phyloP scores from a whole-genome alignment of 2,797 vertebrate species.

The Squalus acanthias region DNA sequence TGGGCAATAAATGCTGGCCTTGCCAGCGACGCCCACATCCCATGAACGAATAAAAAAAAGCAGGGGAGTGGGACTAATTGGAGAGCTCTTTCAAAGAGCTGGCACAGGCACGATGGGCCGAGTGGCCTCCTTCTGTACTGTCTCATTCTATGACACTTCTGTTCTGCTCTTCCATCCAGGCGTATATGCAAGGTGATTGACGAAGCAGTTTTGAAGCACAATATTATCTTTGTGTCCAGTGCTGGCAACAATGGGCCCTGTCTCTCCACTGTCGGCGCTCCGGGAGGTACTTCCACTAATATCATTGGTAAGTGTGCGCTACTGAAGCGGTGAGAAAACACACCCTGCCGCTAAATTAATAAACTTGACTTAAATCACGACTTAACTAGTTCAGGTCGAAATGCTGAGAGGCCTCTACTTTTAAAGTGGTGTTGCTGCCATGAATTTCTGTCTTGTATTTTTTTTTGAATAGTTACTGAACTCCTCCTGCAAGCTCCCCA shows the following conservation, averaged over 20 bases:
- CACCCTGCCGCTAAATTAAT: neutral
- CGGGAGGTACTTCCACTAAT: slow-evolving; percentile 87
- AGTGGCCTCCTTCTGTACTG: neutral
- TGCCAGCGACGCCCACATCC: no score
- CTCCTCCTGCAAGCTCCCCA: neutral
- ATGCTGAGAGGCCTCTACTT: neutral
- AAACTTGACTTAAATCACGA: neutral
- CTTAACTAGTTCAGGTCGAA: neutral
- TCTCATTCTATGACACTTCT: neutral
- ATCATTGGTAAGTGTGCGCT: slow-evolving; percentile 73
- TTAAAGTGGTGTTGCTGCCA: neutral
- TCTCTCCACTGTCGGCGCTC: slow-evolving; percentile 93
- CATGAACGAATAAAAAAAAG: no score
- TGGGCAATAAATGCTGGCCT: no score
- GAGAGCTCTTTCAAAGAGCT: neutral
- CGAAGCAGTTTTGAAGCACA: slow-evolving; percentile 95
- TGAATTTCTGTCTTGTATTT: neutral
- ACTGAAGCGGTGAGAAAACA: neutral
- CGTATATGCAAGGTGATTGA: slow-evolving; percentile 95
- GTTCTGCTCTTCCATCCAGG: slow-evolving; percentile 55
- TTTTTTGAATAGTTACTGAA: neutral
- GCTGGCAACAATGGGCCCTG: slow-evolving; percentile 98
- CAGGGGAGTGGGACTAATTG: neutral
- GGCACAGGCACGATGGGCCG: neutral
- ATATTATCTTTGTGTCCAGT: slow-evolving; percentile 92